These are phyloP conservation scores for Heterodera filipjevi DNA, from an alignment of 2,888 invertebrate genomes.

Conservation along the genomic window DNA sequence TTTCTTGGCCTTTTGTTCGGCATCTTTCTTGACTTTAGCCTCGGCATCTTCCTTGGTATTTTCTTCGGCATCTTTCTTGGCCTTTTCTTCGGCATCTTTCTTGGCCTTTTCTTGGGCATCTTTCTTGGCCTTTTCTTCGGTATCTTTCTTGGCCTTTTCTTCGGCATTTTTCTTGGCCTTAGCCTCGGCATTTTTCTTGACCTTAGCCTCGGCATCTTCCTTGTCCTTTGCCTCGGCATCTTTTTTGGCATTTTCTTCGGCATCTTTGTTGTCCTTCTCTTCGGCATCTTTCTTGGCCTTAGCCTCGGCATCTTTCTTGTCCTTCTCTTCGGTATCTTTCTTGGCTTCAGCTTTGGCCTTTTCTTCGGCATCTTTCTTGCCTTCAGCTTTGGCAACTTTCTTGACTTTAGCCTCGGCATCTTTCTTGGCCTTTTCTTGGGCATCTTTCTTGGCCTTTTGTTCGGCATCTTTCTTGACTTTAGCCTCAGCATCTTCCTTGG, in stretches of 20 bases:
- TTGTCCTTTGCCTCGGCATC: background rate
- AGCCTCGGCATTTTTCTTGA: background rate
- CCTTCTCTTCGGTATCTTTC: background rate
- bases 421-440: background rate
- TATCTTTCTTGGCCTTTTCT: background rate
- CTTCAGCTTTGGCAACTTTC: background rate
- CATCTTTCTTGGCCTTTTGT: conserved; percentile 16
- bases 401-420: background rate
- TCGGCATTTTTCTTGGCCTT: background rate
- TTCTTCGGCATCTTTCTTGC: no score
- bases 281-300: background rate
- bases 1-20: background rate
- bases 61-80: conserved; percentile 34
- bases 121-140: background rate
- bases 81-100: background rate
- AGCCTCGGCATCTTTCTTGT: background rate
- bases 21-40: background rate
- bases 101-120: background rate
- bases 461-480: conserved; percentile 39
- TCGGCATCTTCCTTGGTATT: background rate
- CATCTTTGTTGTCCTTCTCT: background rate
- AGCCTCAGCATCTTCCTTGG: conserved; percentile 24
- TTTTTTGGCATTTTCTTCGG: background rate
- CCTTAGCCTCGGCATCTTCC: no score
- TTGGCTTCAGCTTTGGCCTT: no score